phyloP scores from a whole-genome alignment of 2,113 vertebrate species.

The Micronycteris hirsuta region DNA sequence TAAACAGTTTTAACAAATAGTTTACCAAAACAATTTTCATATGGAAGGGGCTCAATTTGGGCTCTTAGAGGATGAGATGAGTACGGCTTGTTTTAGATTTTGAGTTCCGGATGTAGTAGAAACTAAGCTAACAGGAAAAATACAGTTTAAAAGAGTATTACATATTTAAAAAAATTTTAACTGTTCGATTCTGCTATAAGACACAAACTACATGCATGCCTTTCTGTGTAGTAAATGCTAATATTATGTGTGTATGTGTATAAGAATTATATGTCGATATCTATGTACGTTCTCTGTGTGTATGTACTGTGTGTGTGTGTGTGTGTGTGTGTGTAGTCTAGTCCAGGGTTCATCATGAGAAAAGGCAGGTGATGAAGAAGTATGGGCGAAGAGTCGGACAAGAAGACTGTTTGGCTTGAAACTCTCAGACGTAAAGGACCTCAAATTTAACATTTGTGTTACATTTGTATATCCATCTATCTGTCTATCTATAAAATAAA shows the following conservation, averaged over 20 bases:
- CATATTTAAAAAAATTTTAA: background rate
- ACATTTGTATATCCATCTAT: background rate
- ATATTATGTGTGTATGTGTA: background rate
- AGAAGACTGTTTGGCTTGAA: background rate
- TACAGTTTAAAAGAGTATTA: background rate
- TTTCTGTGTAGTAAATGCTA: background rate
- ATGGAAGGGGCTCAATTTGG: background rate
- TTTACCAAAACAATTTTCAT: background rate
- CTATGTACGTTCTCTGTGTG: background rate
- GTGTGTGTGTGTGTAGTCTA: background rate
- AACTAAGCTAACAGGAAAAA: background rate
- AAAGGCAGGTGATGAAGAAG: background rate
- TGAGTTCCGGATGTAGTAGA: background rate
- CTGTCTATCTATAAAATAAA: background rate
- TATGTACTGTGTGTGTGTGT: background rate
- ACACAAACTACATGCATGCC: background rate
- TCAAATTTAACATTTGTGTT: background rate
- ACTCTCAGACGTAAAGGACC: background rate
- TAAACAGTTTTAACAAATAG: background rate
- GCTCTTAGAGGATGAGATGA: background rate
- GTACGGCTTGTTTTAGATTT: background rate
- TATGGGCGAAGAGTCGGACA: background rate
- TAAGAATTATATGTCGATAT: background rate
- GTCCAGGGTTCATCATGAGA: background rate
- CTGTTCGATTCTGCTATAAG: background rate